A percentile compares a stretch with the other conserved stretches of the same genome.
Conservation (phyloP, 2,888 invertebrate genomes). For the Ochlodes sylvanus region DNA sequence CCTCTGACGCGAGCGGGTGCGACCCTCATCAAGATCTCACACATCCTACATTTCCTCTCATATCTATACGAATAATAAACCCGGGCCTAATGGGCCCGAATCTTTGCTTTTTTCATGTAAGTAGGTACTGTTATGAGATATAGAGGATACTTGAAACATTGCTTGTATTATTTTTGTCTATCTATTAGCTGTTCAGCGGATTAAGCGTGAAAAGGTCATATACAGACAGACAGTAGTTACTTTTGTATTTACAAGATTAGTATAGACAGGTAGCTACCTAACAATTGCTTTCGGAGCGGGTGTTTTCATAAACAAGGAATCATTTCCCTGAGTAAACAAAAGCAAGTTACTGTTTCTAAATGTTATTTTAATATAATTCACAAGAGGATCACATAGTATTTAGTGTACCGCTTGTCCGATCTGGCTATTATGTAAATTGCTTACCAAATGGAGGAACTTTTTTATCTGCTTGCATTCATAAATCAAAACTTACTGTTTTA, state of each 20-base stretch:
- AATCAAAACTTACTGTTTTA: conserved; percentile 24
- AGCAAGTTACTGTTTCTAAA: no score
- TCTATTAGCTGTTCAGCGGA: no score
- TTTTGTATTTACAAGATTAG: no score
- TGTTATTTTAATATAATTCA: background rate
- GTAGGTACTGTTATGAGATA: no score
- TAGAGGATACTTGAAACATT: no score
- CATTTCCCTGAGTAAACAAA: background rate
- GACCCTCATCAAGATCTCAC: conserved; percentile 55
- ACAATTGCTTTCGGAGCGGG: no score
- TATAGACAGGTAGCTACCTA: no score
- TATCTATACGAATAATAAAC: conserved; percentile 44
- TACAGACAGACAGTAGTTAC: no score
- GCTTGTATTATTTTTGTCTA: no score
- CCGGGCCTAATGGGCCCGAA: background rate
- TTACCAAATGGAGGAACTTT: conserved; percentile 17
- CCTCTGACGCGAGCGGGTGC: conserved; percentile 51
- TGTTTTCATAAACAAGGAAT: no score
- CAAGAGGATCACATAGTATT: conserved; percentile 45
- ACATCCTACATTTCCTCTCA: conserved; percentile 48
- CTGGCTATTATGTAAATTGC: conserved; percentile 29
- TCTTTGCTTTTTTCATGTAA: background rate
- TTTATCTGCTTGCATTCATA: conserved; percentile 9
- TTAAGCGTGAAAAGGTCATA: no score
- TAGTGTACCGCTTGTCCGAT: conserved; percentile 37